A percentile compares a stretch with the other conserved stretches of the same genome.
These are phyloP conservation scores for Rafetus swinhoei DNA, from an alignment of 2,113 vertebrate genomes.

Conservation along the genomic window DNA sequence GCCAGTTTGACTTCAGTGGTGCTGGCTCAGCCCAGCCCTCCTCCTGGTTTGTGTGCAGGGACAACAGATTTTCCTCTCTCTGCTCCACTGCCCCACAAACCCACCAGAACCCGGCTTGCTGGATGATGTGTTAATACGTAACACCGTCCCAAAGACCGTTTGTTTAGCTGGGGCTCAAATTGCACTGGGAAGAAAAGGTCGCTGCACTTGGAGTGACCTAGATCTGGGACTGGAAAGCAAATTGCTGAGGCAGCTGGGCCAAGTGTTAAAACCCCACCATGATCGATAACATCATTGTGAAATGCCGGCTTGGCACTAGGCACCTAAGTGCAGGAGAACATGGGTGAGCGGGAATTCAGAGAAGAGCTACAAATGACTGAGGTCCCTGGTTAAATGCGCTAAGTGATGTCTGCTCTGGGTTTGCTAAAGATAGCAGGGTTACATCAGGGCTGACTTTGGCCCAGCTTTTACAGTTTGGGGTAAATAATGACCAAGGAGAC, in stretches of 20 bases:
- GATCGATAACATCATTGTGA: rapidly evolving
- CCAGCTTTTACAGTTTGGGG: background rate
- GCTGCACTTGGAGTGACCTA: background rate
- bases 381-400: background rate
- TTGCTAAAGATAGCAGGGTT: too few relatives aligned
- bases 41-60: rapidly evolving
- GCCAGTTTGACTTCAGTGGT: background rate
- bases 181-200: too few relatives aligned
- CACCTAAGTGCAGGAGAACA: rapidly evolving
- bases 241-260: rapidly evolving
- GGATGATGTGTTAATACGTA: background rate
- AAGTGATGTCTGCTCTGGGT: too few relatives aligned
- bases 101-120: rapidly evolving
- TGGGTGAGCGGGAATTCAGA: rapidly evolving
- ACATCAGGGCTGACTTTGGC: too few relatives aligned
- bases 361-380: rapidly evolving
- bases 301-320: background rate
- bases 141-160: rapidly evolving
- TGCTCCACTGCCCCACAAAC: rapidly evolving
- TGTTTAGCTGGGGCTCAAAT: rapidly evolving
- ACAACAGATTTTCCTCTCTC: background rate
- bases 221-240: background rate
- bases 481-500: background rate
- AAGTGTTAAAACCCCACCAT: rapidly evolving
- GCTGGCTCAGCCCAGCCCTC: rapidly evolving